These are phyloP conservation scores for Odiellus spinosus DNA, from an alignment of 2,888 invertebrate species.

Conservation along the genomic window DNA sequence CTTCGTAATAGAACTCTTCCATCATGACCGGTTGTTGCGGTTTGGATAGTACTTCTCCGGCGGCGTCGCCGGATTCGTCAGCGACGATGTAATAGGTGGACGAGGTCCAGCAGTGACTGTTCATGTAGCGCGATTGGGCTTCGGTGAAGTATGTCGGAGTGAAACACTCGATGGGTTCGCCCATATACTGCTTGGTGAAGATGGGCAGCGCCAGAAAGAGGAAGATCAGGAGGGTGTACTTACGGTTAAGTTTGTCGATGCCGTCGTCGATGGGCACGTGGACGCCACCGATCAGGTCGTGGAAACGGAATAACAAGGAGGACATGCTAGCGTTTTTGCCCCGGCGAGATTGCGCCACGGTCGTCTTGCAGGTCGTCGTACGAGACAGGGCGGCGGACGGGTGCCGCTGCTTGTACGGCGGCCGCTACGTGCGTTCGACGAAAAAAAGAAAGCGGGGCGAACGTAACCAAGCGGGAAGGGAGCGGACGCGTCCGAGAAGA, in stretches of 20 bases:
- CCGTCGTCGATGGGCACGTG: constrained; percentile 31
- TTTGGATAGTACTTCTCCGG: constrained; percentile 13
- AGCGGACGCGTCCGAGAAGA: too few relatives aligned
- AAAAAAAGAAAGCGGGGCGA: too few relatives aligned
- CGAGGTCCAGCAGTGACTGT: constrained; percentile 29
- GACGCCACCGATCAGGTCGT: constrained; percentile 26
- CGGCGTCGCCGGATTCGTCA: constrained; percentile 14
- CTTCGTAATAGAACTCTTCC: constrained; percentile 21
- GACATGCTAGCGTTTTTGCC: too few relatives aligned
- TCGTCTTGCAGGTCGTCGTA: too few relatives aligned
- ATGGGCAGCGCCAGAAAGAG: constrained; percentile 31
- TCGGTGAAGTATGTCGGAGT: constrained; percentile 29
- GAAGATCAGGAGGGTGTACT: constrained; percentile 31
- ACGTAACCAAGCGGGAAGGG: too few relatives aligned
- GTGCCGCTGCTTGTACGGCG: too few relatives aligned
- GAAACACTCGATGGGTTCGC: constrained; percentile 35
- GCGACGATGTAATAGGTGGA: constrained; percentile 28
- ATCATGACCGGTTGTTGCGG: constrained; percentile 20
- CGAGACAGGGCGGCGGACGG: too few relatives aligned
- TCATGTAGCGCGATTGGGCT: constrained; percentile 26
- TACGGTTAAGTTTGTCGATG: constrained; percentile 33
- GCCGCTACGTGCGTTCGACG: too few relatives aligned
- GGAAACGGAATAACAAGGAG: constrained; percentile 23
- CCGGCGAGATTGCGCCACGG: too few relatives aligned
- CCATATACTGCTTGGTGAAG: constrained; percentile 35